Evolutionary conservation across 1,140 invertebrate genomes (phyloP).

Genomic region (Anastrepha ludens): DNA sequence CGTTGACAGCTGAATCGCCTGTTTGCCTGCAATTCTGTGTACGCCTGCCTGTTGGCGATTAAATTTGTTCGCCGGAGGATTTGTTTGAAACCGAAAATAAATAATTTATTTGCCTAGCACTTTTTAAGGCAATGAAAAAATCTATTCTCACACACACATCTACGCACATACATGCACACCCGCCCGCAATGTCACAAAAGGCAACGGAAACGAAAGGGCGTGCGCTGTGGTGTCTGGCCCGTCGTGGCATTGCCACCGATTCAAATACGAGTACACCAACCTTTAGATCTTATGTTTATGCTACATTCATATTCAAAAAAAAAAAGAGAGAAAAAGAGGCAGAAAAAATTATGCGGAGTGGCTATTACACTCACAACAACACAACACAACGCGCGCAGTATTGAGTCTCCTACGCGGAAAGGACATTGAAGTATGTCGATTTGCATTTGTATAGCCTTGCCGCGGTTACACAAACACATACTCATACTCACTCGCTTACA

Average conservation of each 20-base stretch:
- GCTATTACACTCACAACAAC: slow-evolving; percentile 19
- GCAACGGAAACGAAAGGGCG: too few species aligned
- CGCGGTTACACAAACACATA: neutral
- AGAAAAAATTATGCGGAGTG: slow-evolving; percentile 41
- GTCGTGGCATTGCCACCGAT: neutral
- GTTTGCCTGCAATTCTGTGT: neutral
- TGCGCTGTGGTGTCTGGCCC: neutral
- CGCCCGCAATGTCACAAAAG: slow-evolving; percentile 20
- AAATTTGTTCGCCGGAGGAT: slow-evolving; percentile 18
- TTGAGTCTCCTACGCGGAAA: neutral
- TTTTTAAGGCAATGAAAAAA: slow-evolving; percentile 53
- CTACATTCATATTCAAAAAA: slow-evolving; percentile 13
- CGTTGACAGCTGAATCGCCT: neutral
- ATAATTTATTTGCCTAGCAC: slow-evolving; percentile 63
- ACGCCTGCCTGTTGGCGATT: slow-evolving; percentile 25
- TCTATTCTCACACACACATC: neutral
- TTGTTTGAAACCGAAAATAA: slow-evolving; percentile 57
- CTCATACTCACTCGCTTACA: too few species aligned
- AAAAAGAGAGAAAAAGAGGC: neutral
- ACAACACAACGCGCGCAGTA: neutral
- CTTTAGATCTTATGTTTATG: neutral
- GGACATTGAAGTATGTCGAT: slow-evolving; percentile 34
- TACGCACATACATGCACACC: neutral
- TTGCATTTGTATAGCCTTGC: slow-evolving; percentile 36
- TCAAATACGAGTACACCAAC: slow-evolving; percentile 3